These are phyloP conservation scores for Miltochrista miniata DNA, from an alignment of 2,888 invertebrate species.

Conservation along the genomic window DNA sequence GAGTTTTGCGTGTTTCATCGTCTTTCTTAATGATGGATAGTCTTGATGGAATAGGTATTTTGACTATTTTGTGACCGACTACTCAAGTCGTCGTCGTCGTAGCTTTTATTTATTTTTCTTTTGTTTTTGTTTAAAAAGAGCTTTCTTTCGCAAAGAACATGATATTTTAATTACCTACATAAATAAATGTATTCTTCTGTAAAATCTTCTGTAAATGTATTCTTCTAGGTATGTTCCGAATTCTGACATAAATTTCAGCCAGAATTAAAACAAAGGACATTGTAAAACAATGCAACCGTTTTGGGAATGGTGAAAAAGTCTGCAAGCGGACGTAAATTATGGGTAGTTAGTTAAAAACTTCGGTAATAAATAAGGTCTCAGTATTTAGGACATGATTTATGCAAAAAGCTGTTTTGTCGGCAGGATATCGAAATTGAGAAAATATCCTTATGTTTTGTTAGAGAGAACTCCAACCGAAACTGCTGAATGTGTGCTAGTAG, in stretches of 20 bases:
- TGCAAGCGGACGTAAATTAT: neutral
- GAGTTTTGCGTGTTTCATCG: conserved; percentile 6
- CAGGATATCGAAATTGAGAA: too few species aligned
- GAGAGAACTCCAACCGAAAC: too few species aligned
- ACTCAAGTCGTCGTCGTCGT: too few species aligned
- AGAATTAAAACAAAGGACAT: neutral
- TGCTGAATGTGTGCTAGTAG: too few species aligned
- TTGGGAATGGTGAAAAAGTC: neutral
- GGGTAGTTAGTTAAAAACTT: neutral
- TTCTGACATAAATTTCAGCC: neutral
- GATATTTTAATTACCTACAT: neutral
- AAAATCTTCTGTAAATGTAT: neutral
- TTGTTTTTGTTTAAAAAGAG: too few species aligned
- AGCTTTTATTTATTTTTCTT: too few species aligned
- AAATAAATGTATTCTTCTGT: neutral
- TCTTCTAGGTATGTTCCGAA: too few species aligned
- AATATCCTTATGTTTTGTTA: too few species aligned
- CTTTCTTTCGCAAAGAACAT: neutral
- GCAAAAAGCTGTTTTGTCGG: neutral
- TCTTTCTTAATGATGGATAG: too few species aligned
- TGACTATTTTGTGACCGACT: too few species aligned
- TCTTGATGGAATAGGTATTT: too few species aligned
- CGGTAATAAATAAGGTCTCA: too few species aligned
- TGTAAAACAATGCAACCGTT: neutral
- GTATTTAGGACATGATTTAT: neutral